These are phyloP conservation scores for Tricholauxania praeusta DNA, from an alignment of 2,888 invertebrate genomes.

Conservation along the genomic window DNA sequence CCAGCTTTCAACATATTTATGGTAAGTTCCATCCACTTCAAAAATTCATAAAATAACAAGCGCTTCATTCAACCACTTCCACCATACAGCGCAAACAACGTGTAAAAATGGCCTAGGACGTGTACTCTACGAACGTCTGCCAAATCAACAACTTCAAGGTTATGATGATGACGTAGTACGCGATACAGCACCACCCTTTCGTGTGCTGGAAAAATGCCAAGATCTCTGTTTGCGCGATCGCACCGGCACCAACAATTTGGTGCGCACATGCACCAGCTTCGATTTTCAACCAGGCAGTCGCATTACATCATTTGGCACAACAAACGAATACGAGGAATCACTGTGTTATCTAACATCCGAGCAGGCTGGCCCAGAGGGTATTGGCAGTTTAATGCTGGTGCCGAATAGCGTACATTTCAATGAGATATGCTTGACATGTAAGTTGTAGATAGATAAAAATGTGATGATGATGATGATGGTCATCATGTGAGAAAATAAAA, in stretches of 20 bases:
- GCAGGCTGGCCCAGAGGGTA: constrained; percentile 88
- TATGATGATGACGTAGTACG: constrained; percentile 90
- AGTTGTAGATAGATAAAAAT: constrained; percentile 66
- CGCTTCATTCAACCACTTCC: not conserved
- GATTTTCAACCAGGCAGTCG: constrained; percentile 92
- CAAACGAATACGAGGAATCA: constrained; percentile 89
- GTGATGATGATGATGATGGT: not conserved
- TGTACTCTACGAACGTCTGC: constrained; percentile 88
- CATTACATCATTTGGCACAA: constrained; percentile 84
- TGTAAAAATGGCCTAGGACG: constrained; percentile 91
- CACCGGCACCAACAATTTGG: constrained; percentile 81
- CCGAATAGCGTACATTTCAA: constrained; percentile 92
- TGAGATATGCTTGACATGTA: constrained; percentile 89
- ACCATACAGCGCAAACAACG: constrained; percentile 77
- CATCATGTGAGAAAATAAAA: not conserved
- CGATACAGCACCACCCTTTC: constrained; percentile 86
- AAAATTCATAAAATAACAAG: too few species aligned
- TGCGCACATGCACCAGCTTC: constrained; percentile 87
- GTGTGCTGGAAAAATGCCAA: constrained; percentile 90
- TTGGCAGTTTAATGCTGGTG: constrained; percentile 88
- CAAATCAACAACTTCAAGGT: constrained; percentile 89
- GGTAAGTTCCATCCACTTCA: constrained; percentile 27
- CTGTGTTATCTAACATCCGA: constrained; percentile 88
- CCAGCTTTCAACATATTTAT: constrained; percentile 17
- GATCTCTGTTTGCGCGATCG: constrained; percentile 86